A percentile compares a stretch with the other conserved stretches of the same genome.
Evolutionary conservation across 2,797 vertebrate genomes (phyloP).

Genomic region (Pangasius mekongensis): DNA sequence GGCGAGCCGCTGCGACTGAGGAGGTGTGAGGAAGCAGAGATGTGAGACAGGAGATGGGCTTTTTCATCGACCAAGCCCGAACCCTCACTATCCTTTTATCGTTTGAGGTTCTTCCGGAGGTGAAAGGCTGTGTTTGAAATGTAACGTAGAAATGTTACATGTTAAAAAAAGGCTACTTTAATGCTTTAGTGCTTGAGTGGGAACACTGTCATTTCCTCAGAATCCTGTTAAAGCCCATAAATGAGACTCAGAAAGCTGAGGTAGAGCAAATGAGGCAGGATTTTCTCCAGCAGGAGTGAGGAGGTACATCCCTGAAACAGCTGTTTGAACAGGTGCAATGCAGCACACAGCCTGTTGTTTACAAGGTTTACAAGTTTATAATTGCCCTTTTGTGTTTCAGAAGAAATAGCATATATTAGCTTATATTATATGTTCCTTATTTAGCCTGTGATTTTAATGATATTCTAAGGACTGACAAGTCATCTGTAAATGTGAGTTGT

Average conservation of each 20-base stretch:
- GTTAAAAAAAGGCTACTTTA: neutral
- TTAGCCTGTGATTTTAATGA: neutral
- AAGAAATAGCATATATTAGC: neutral
- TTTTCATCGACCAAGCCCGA: neutral
- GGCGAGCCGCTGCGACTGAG: neutral
- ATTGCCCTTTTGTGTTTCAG: neutral
- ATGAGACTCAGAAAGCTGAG: neutral
- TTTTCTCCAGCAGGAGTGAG: neutral
- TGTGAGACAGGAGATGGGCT: neutral
- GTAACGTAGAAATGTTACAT: neutral
- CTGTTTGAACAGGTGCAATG: constrained; percentile 61
- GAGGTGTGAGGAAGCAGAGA: neutral
- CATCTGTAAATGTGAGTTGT: neutral
- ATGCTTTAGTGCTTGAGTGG: neutral
- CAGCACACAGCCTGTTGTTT: constrained; percentile 44
- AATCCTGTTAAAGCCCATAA: neutral
- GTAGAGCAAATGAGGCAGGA: neutral
- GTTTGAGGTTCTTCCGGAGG: neutral
- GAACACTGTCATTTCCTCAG: neutral
- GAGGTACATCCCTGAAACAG: constrained; percentile 38
- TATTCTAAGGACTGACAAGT: neutral
- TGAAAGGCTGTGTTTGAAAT: constrained; percentile 5
- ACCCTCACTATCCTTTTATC: neutral
- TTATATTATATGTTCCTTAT: neutral
- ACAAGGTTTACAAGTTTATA: neutral